Evolutionary conservation across 2,888 invertebrate genomes (phyloP), one percentile per base, ranked within the genome.

Genomic region (Ennomos erosarius): DNA sequence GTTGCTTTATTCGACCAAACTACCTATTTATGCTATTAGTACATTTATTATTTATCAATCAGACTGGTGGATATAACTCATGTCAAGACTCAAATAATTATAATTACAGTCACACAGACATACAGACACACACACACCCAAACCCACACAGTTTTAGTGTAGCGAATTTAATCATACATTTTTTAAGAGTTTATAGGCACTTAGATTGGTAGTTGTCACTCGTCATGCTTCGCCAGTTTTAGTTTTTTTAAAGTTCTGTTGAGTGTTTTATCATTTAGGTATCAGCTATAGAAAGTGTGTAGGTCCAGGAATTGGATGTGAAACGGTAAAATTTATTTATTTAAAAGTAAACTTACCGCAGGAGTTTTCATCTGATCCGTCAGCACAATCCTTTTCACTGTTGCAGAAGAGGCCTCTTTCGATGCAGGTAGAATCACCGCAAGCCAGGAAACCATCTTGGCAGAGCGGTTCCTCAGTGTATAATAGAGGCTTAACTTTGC

Each of bases 371-470:
- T 98, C 98, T 34, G 97, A 98, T 50, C 97, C 97, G 78, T 98
- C 98, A 1, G 93, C 84, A 79, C 98, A 98, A 87, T 98, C 97
- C 81, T 96, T 97, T 81, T 97, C 97, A 51, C 98, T 97, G 92
- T 98, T 98, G 88, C 98, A 98, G 95, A 98, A 98, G 49, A 98
- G 95, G 10, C 97, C 97, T 53, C 97, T 93, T 84, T 98, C 97
- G 74, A 98, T 96, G 84, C 98, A 98, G 75, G 93, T 95, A 60
- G 96, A 94, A 83, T 98, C 97, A 63, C 97, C 98, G 79, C 98
- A 98, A 67, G 98, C 98, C 61, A 98, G 91, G 84, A 94, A 96
- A 48, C 97, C 97, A 76, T 97, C 97, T 81, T 95, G 95, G 84
- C 98, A 98, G 44, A 98, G 93, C 9, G 98, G 98, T 80, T 98